Evolutionary conservation across 2,113 vertebrate species (phyloP), one percentile per base, ranked within the genome.

Genomic region (Loxodonta africana): DNA sequence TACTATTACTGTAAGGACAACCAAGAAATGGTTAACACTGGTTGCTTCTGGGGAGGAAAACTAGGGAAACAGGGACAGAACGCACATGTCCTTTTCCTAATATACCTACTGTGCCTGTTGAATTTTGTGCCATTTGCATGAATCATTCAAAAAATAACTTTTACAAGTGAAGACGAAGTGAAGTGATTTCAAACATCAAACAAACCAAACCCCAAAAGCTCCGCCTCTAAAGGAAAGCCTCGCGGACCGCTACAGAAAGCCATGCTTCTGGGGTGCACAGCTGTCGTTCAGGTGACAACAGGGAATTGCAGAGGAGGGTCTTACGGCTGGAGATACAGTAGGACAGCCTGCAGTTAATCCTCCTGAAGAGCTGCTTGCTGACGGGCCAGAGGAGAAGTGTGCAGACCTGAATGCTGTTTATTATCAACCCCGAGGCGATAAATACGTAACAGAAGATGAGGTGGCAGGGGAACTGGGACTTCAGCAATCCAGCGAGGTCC

Each of bases 291-390:
- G 88, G 26, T 4, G 48, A 94, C 89, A 94, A 74, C 8, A 95
- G 83, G 83, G 9, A 60, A 83, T 53, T 88, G 85, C 10, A 14
- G 8, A 96, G n/a, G 1, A 11, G 65, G 81, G 87, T 91, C 99
- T 99, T 98, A 99, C 99, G 99, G 98, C 99, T 99, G 77, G 98
- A 98, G 97, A 99, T 82, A 98, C 99, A 99, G 98, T 99, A 99
- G 65, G 98, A 98, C 98, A 99, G 99, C 41, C 99, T 98, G 99
- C 99, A 99, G 98, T 99, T 99, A 99, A 99, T 97, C 98, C 93
- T 99, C 89, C 99, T 98, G 97, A 99, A 99, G 46, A 99, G 99
- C 94, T 99, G 99, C 98, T 99, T 99, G 98, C 98, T 99, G 98
- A 99, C 85, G 23, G 99, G 98, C 99, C 99, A 99, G 96, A 99